phyloP scores from a whole-genome alignment of 2,888 invertebrate species.

The Megaustenia siamemsis region DNA sequence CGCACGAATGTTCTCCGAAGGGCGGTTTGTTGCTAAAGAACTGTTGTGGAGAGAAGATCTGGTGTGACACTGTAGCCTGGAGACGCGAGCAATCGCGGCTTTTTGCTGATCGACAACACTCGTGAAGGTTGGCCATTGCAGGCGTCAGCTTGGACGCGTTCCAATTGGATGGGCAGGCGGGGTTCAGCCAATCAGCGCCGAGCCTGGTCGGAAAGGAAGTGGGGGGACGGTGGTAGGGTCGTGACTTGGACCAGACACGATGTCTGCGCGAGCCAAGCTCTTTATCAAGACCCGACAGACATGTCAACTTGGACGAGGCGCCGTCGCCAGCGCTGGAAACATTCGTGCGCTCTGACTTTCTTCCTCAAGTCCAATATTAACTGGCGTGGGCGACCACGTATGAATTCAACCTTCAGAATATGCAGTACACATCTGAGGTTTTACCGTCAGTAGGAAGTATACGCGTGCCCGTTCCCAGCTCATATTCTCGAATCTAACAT shows the following conservation, averaged over 20 bases:
- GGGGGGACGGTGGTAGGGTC: slow-evolving; percentile 37
- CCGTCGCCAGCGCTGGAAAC: slow-evolving; percentile 39
- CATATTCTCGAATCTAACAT: too few species aligned
- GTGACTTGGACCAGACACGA: slow-evolving; percentile 48
- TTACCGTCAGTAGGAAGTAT: too few species aligned
- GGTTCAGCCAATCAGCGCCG: slow-evolving; percentile 39
- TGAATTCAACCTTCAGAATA: too few species aligned
- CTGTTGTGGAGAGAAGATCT: not conserved
- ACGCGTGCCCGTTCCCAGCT: too few species aligned
- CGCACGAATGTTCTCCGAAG: slow-evolving; percentile 35
- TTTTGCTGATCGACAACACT: slow-evolving; percentile 12
- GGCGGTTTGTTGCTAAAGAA: slow-evolving; percentile 2
- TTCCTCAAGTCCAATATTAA: not conserved
- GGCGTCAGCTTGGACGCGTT: slow-evolving; percentile 48
- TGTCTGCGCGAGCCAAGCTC: slow-evolving; percentile 50
- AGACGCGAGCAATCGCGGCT: slow-evolving; percentile 8
- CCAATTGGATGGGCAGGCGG: slow-evolving; percentile 43
- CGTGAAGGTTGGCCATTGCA: slow-evolving; percentile 45
- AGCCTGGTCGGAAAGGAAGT: slow-evolving; percentile 6
- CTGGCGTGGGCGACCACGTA: not conserved
- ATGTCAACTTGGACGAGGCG: slow-evolving; percentile 46
- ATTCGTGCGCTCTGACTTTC: not conserved
- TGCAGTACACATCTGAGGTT: too few species aligned
- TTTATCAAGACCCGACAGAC: slow-evolving; percentile 51
- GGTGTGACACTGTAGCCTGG: slow-evolving; percentile 43